Evolutionary conservation across 2,888 invertebrate species (phyloP), one percentile per base, ranked within the genome.

Genomic region (Aphidius colemani): DNA sequence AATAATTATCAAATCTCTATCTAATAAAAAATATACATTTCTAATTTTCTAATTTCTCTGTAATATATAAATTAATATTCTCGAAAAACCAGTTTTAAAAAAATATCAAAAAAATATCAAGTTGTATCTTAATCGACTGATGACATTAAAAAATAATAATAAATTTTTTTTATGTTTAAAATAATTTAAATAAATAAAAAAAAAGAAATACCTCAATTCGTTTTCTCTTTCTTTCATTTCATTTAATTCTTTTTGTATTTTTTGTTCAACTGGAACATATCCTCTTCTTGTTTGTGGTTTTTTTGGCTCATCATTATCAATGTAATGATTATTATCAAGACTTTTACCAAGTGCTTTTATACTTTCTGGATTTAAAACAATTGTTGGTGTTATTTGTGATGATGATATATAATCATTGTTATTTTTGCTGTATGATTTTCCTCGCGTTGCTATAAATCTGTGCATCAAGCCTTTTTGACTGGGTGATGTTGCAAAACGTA

Each of bases 161-260:
- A 10, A 6, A 41, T 11, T 18, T 48, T 8, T n/a, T 30, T 30
- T 30, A 30, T 30, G 30, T 30, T 7, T 18, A 58, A 45, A 40
- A 51, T 6, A 57, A 63, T 45, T 13, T 30, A 11, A 59, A 59
- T 58, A 44, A 39, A 48, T 40, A 18, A 18, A 18, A 18, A 18
- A 18, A 18, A 18, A 18, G 2, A 62, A n/a, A 41, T 73, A 87
- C 86, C 92, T 91, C 51, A 94, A 83, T 76, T 94, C 94, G 69
- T 90, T 89, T 76, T 94, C 94, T 62, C 94, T 85, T 69, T 88
- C 88, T 75, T 92, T 91, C 87, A 95, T 91, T 74, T 95, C 95
- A 76, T 89, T 86, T 59, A 96, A 83, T 81, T 96, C 96, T 68
- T 89, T 89, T 76, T 93, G 92, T 73, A 96, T 95, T 82, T 93